Conservation (phyloP, 2,113 vertebrate genomes). For the Ploceus nigricollis region DNA sequence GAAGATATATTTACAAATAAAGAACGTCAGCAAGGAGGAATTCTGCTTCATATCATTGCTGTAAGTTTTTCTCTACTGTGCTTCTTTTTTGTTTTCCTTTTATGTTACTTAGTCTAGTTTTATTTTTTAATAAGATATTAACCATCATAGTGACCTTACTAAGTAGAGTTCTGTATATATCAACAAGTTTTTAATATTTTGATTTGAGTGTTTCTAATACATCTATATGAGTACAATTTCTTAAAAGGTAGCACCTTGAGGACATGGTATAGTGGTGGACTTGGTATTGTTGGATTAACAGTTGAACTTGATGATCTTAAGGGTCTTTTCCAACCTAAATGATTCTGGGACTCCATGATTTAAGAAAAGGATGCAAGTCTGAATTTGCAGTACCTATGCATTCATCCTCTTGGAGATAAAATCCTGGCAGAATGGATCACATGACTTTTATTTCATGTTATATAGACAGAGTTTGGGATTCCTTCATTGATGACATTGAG, state of each 20-base stretch:
- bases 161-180: background rate
- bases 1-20: slow-evolving; percentile 87
- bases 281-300: background rate
- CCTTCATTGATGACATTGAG: background rate
- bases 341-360: background rate
- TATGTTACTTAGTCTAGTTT: background rate
- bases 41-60: slow-evolving; percentile 88
- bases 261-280: background rate
- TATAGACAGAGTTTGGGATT: background rate
- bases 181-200: background rate
- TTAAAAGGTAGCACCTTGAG: background rate
- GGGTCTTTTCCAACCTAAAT: background rate
- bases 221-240: background rate
- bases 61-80: slow-evolving; percentile 74
- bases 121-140: background rate
- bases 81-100: background rate
- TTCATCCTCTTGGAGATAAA: background rate
- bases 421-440: background rate
- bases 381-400: background rate
- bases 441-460: background rate
- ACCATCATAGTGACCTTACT: background rate
- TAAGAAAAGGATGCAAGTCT: background rate
- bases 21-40: slow-evolving; percentile 84
- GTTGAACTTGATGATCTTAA: background rate
- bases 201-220: background rate